Evolutionary conservation across 1,140 invertebrate species (phyloP).

Genomic region (Ceratosolen fusciceps): DNA sequence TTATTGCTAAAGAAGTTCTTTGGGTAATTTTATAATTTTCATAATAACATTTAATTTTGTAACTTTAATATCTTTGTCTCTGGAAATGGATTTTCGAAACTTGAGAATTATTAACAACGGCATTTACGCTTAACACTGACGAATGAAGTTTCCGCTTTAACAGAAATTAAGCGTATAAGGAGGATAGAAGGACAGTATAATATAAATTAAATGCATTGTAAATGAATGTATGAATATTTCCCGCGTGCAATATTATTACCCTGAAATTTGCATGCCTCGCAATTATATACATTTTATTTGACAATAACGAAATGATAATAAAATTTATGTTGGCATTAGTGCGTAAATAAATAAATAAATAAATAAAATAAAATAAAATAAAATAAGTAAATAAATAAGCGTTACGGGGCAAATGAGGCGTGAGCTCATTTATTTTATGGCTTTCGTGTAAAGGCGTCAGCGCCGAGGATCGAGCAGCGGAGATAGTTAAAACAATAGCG

Average conservation of each 20-base stretch:
- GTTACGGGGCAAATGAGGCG: not conserved
- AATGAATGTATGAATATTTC: not conserved
- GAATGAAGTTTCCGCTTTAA: not conserved
- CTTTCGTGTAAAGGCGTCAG: not conserved
- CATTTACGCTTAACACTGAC: not conserved
- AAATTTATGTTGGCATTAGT: too few species aligned
- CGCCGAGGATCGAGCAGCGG: too few species aligned
- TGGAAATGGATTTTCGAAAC: not conserved
- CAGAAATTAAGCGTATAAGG: not conserved
- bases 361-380: too few species aligned
- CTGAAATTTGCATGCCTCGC: not conserved
- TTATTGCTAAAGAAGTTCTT: not conserved
- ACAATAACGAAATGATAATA: too few species aligned
- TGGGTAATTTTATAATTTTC: not conserved
- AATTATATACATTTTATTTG: not conserved
- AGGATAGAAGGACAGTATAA: not conserved
- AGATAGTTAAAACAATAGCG: too few species aligned
- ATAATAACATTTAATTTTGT: not conserved
- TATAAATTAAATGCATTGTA: not conserved
- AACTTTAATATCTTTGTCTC: not conserved
- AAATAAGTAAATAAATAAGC: too few species aligned
- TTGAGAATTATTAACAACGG: not conserved
- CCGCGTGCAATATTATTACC: not conserved
- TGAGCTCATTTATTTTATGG: constrained; percentile 2
- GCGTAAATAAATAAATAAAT: too few species aligned